Evolutionary conservation across 2,797 vertebrate species (phyloP).

Genomic region (Ciconia nigra): DNA sequence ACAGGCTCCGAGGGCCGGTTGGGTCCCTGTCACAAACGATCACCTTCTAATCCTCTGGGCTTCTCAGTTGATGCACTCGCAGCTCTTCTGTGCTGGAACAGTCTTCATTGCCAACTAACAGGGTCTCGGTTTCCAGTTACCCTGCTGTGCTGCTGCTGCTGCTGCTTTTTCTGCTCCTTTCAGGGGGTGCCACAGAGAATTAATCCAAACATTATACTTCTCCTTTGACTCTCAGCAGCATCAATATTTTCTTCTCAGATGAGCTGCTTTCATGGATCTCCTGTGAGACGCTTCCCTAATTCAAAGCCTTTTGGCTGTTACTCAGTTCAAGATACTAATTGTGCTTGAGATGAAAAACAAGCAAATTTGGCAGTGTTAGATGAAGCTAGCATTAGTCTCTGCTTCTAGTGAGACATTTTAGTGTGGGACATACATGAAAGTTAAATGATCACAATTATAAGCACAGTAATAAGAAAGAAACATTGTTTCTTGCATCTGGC

Average conservation of each 20-base stretch:
- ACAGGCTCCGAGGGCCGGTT: neutral
- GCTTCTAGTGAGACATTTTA: neutral
- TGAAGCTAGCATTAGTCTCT: neutral
- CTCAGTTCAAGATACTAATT: slow-evolving; percentile 17
- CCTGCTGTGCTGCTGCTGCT: neutral
- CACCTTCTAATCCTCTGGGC: neutral
- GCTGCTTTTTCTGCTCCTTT: neutral
- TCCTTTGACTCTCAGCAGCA: neutral
- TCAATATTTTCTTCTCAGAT: slow-evolving; percentile 39
- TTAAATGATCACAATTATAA: neutral
- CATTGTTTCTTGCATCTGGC: neutral
- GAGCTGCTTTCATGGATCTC: slow-evolving; percentile 26
- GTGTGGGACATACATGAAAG: neutral
- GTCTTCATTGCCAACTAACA: neutral
- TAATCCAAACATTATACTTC: neutral
- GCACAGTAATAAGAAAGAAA: neutral
- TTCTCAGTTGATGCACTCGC: neutral
- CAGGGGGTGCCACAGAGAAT: neutral
- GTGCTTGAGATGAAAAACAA: slow-evolving; percentile 33
- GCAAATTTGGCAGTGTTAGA: slow-evolving; percentile 10
- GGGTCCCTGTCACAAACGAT: neutral
- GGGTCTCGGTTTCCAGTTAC: neutral
- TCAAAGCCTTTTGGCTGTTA: slow-evolving; percentile 34
- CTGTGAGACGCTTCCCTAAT: slow-evolving; percentile 5
- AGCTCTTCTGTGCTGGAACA: neutral